phyloP scores from a whole-genome alignment of 2,888 invertebrate species.

The Hirtodrosophila histrioides region DNA sequence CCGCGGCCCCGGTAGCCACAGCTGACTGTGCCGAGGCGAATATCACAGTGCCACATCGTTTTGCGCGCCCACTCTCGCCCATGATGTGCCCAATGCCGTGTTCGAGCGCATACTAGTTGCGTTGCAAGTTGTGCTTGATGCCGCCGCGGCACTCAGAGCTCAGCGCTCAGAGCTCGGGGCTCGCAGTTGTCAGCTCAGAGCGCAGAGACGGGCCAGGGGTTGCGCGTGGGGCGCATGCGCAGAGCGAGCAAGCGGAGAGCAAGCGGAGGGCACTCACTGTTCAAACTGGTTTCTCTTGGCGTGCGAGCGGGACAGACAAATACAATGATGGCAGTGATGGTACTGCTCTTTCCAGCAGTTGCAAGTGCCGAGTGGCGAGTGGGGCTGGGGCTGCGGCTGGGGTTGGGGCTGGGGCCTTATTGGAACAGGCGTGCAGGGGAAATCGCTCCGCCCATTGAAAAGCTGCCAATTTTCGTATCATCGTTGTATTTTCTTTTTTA shows the following conservation, averaged over 20 bases:
- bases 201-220: constrained; percentile 42
- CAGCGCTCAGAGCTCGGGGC: constrained; percentile 8
- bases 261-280: constrained; percentile 24
- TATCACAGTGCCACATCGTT: constrained; percentile 46
- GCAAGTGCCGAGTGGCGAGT: constrained; percentile 24
- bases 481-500: constrained; percentile 51
- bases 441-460: constrained; percentile 70
- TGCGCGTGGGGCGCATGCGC: constrained; percentile 71
- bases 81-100: constrained; percentile 83
- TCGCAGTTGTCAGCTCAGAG: background rate
- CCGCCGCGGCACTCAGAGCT: constrained; percentile 24
- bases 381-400: constrained; percentile 28
- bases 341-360: constrained; percentile 63
- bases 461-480: constrained; percentile 45
- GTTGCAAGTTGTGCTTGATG: constrained; percentile 74
- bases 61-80: constrained; percentile 80
- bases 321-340: constrained; percentile 15
- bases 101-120: constrained; percentile 84
- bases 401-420: constrained; percentile 44
- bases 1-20: constrained; percentile 22
- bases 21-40: constrained; percentile 16
- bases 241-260: constrained; percentile 11
- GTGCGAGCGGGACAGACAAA: constrained; percentile 46
- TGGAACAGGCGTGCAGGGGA: constrained; percentile 54
- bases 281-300: constrained; percentile 62